Conservation (phyloP, 2,888 invertebrate genomes). For the Acleris literana region DNA sequence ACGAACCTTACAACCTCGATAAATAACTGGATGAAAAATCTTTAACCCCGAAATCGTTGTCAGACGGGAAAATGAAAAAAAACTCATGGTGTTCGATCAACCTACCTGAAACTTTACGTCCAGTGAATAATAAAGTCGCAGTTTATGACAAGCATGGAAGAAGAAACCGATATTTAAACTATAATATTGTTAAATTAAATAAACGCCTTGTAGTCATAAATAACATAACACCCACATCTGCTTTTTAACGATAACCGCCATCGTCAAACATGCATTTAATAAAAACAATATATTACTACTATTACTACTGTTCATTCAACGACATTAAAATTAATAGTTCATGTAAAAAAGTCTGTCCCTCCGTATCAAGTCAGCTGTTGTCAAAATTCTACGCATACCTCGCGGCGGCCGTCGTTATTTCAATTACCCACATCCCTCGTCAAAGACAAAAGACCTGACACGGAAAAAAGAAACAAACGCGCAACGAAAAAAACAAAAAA, state of each 20-base stretch:
- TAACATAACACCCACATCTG: neutral
- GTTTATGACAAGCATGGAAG: neutral
- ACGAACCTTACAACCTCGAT: slow-evolving; percentile 58
- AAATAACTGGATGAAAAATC: slow-evolving; percentile 61
- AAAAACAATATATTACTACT: neutral
- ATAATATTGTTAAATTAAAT: neutral
- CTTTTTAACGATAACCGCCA: neutral
- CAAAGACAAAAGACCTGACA: slow-evolving; percentile 82
- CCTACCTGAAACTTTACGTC: neutral
- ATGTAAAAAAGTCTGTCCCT: slow-evolving; percentile 38
- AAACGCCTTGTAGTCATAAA: neutral
- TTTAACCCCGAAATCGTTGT: slow-evolving; percentile 42
- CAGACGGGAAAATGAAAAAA: neutral
- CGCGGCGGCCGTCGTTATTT: slow-evolving; percentile 77
- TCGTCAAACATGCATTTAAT: neutral
- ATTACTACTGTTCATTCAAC: slow-evolving; percentile 7
- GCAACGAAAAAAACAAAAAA: slow-evolving; percentile 62
- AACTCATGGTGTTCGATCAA: slow-evolving; percentile 49
- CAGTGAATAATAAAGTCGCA: neutral
- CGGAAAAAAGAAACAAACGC: slow-evolving; percentile 60
- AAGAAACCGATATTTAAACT: neutral
- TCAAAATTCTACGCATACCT: slow-evolving; percentile 78
- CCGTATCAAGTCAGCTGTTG: slow-evolving; percentile 71
- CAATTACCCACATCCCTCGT: slow-evolving; percentile 80
- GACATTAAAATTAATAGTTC: slow-evolving; percentile 42